Base-by-base conservation (phyloP, 2,797 vertebrate genomes). In the Leptoclinus maculatus region DNA sequence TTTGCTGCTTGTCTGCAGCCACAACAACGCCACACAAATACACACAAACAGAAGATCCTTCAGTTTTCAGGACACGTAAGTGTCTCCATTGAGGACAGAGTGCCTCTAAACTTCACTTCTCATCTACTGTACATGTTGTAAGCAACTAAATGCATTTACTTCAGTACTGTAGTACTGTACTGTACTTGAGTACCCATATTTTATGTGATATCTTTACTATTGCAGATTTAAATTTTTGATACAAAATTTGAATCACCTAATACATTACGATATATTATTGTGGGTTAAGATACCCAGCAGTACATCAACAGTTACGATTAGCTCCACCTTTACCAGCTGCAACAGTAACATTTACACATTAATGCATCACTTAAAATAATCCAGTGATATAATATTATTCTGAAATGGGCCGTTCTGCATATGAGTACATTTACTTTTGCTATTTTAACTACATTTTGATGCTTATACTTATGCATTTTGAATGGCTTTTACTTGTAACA, bases 1-100 rank as follows among this genome's bases (percentile, higher is more conserved):
- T 77, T 66, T 43, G 49, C 34, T 67, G 54, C 25, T 83, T 66
- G 34, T 70, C 51, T 69, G 47, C 57, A 70, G 39, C 27, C 58
- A 75, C 49, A 71, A 62, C 59, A 68, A 45, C 32, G 1, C 19
- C 43, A 67, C 32, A 56, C 17, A 39, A 41, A 78, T 7, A 47
- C 36, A 57, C 41, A 79, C 36, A 57, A 45, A 75, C 16, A 21
- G 4, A 70, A 23, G 21, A 66, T 66, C 21, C 43, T 47, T 58
- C 38, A 17, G 56, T 53, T 72, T 79, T 39, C 12, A 58, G 53
- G 25, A 21, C 9, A 21, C 47, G 45, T 23, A 16, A 43, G n/a
- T 63, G 68, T 72, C 23, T 64, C 32, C 14, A 47, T 56, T 56
- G 17, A 36, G 7, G 41, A 43, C 34, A 17, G 7, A 49, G 29